Evolutionary conservation across 2,888 invertebrate genomes (phyloP).

Genomic region (Epinotia demarniana): DNA sequence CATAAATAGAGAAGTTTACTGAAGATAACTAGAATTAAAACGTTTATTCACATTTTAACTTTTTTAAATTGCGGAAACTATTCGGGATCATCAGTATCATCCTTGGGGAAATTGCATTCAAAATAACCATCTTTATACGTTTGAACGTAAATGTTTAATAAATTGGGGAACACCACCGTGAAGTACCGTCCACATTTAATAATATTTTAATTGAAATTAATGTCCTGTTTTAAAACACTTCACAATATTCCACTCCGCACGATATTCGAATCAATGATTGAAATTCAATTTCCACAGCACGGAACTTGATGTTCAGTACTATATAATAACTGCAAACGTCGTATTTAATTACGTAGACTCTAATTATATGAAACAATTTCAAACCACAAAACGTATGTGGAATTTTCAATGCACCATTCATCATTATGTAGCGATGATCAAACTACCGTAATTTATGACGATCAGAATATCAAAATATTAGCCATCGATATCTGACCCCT

Average conservation of each 20-base stretch:
- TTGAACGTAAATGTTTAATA: too few species aligned
- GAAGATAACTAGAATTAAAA: too few species aligned
- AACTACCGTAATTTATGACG: conserved; percentile 16
- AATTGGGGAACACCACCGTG: too few species aligned
- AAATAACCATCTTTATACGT: too few species aligned
- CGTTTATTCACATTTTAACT: too few species aligned
- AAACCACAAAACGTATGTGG: not conserved
- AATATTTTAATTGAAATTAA: too few species aligned
- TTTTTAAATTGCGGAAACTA: too few species aligned
- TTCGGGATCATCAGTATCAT: too few species aligned
- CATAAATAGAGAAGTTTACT: too few species aligned
- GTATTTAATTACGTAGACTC: not conserved
- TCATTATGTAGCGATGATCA: conserved; percentile 16
- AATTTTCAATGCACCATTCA: conserved; percentile 19
- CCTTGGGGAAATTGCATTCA: too few species aligned
- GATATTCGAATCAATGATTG: not conserved
- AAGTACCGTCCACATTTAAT: too few species aligned
- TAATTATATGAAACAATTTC: conserved; percentile 23
- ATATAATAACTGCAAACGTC: not conserved
- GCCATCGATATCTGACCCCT: conserved; percentile 9
- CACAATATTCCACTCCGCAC: not conserved
- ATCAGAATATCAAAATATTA: conserved; percentile 15
- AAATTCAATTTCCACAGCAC: not conserved
- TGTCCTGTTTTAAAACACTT: too few species aligned
- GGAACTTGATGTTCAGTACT: not conserved